phyloP scores from a whole-genome alignment of 2,888 invertebrate genomes.

The Sabellastarte sp. region DNA sequence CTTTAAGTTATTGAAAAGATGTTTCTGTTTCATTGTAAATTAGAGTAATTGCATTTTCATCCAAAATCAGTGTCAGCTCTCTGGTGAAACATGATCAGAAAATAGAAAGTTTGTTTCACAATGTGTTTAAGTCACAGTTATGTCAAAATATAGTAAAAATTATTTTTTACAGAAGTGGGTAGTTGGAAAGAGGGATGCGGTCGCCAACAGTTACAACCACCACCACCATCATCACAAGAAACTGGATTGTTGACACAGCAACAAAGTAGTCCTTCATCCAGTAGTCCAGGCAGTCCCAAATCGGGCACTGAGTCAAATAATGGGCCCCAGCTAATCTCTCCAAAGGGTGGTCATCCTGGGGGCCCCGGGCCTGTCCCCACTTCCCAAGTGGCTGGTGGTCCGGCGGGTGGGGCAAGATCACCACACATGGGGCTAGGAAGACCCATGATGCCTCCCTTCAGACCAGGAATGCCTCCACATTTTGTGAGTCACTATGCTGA shows the following conservation, averaged over 20 bases:
- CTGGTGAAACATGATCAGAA: too few relatives aligned
- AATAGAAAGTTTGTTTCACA: too few relatives aligned
- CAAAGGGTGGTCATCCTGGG: neutral
- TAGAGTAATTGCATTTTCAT: too few relatives aligned
- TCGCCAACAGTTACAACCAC: conserved; percentile 43
- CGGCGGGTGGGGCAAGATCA: too few relatives aligned
- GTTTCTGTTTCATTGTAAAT: too few relatives aligned
- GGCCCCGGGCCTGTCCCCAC: neutral
- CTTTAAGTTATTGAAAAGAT: too few relatives aligned
- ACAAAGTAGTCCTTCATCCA: conserved; percentile 12
- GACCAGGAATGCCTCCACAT: neutral
- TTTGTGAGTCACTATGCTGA: neutral
- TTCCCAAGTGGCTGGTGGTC: too few relatives aligned
- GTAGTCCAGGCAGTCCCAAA: neutral
- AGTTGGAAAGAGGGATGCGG: conserved; percentile 85
- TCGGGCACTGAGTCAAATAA: too few relatives aligned
- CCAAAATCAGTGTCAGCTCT: too few relatives aligned
- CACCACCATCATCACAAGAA: conserved; percentile 43
- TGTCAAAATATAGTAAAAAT: too few relatives aligned
- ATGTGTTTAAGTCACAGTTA: too few relatives aligned
- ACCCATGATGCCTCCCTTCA: conserved; percentile 6
- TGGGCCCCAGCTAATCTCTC: neutral
- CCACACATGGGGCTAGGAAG: neutral
- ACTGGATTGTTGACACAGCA: conserved; percentile 26
- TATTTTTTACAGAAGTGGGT: conserved; percentile 75